These are phyloP conservation scores for Anastrepha ludens DNA, from an alignment of 1,140 invertebrate genomes.

Conservation along the genomic window DNA sequence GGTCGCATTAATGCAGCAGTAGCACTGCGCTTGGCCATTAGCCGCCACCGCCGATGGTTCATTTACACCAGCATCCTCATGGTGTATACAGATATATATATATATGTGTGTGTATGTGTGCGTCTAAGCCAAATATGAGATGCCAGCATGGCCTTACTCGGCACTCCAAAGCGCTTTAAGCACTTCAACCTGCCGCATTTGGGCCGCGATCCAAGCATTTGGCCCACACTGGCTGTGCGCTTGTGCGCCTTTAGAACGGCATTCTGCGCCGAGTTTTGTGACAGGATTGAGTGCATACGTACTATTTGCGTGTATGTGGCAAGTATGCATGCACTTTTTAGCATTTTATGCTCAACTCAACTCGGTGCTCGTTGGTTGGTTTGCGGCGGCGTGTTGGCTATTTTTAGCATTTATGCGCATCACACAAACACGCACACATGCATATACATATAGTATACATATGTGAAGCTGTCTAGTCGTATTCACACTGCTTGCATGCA, in stretches of 20 bases:
- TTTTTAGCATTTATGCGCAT: constrained; percentile 33
- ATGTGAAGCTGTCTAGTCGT: constrained; percentile 5
- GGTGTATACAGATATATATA: not conserved
- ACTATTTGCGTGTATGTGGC: not conserved
- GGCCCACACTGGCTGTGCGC: not conserved
- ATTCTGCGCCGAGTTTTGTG: not conserved
- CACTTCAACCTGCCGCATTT: constrained; percentile 30
- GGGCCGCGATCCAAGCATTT: constrained; percentile 4
- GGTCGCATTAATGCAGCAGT: constrained; percentile 24
- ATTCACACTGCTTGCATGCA: not conserved
- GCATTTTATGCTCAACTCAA: constrained; percentile 18
- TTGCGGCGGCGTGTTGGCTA: constrained; percentile 14
- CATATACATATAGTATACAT: not conserved
- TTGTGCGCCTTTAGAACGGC: not conserved
- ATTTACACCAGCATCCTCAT: not conserved
- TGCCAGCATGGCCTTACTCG: not conserved
- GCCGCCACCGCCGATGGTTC: not conserved
- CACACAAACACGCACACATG: not conserved
- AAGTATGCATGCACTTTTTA: not conserved
- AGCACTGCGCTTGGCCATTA: not conserved
- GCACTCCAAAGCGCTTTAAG: not conserved
- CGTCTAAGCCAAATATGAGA: constrained; percentile 27
- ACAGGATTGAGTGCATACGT: not conserved
- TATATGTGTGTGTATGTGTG: not conserved
- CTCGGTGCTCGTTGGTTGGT: not conserved